Base-by-base conservation (phyloP, 2,888 invertebrate genomes). In the Aphidoletes aphidimyza region DNA sequence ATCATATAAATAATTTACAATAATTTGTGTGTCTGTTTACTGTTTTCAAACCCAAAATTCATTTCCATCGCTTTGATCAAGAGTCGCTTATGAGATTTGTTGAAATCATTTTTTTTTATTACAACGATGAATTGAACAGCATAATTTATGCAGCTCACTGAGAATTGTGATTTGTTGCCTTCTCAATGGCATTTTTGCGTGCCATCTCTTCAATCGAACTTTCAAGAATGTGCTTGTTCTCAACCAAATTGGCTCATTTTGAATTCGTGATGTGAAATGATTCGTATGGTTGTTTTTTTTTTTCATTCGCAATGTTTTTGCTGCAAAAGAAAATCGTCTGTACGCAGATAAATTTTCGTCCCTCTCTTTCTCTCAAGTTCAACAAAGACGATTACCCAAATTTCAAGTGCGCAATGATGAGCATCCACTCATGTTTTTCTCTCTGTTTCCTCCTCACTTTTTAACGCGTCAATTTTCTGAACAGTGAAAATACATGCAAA, bases 131-230 rank as follows among this genome's bases (percentile, higher is more conserved):
- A 47, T 11, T 11, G 2, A 17, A n/a, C n/a, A n/a, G n/a, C n/a
- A 22, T 54, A 54, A 54, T 54, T 54, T 54, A 54, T 54, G 54
- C 54, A n/a, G 54, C 6, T 54, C 54, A 54, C n/a, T 54, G 54
- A 22, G 54, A 54, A 22, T 54, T 54, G 54, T 54, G 54, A 54
- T 54, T 54, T 54, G 54, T 54, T 54, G n/a, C 22, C 22, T 22
- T 22, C n/a, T n/a, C n/a, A n/a, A n/a, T n/a, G n/a, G n/a, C n/a
- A n/a, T n/a, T n/a, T n/a, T n/a, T n/a, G n/a, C n/a, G n/a, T n/a
- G n/a, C n/a, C 54, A 22, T 17, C 54, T 22, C 22, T 54, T 9
- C 54, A 22, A 54, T 54, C 2, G 17, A 47, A 47, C 17, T 47
- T 47, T 19, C 17, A 14, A 2, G 47, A 47, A 47, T 47, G n/a